phyloP scores from a whole-genome alignment of 1,140 invertebrate genomes.

The Plutomurus gul region DNA sequence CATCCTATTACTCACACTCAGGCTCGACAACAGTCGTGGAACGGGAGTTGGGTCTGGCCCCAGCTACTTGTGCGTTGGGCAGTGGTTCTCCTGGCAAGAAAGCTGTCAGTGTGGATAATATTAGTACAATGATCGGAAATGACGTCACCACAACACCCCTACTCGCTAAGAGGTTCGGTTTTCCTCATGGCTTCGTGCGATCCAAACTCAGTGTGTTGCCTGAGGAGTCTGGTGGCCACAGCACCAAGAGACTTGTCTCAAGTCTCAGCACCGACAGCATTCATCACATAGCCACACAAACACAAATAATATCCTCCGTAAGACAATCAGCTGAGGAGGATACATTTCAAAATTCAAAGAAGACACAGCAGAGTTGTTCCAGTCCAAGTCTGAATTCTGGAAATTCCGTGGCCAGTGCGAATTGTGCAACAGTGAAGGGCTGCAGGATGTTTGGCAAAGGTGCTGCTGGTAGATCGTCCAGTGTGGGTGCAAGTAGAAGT shows the following conservation, averaged over 20 bases:
- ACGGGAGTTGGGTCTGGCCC: too few species aligned
- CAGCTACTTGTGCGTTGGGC: too few species aligned
- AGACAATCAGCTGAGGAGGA: too few species aligned
- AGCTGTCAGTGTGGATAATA: slow-evolving; percentile 50
- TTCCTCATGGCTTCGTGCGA: slow-evolving; percentile 58
- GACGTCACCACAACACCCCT: slow-evolving; percentile 48
- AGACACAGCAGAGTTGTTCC: slow-evolving; percentile 39
- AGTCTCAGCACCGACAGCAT: slow-evolving; percentile 49
- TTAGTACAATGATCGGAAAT: slow-evolving; percentile 43
- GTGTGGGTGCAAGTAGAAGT: not conserved
- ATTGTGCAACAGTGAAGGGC: not conserved
- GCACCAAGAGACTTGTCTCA: slow-evolving; percentile 29
- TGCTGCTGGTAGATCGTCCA: not conserved
- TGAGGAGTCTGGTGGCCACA: slow-evolving; percentile 50
- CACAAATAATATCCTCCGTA: not conserved
- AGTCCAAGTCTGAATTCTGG: not conserved
- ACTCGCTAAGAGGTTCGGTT: slow-evolving; percentile 53
- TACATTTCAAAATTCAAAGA: too few species aligned
- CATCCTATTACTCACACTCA: not conserved
- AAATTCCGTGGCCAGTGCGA: not conserved
- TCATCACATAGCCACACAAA: not conserved
- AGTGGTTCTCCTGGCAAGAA: slow-evolving; percentile 48
- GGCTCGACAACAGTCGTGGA: not conserved
- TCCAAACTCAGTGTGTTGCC: slow-evolving; percentile 55
- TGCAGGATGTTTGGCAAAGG: not conserved